Evolutionary conservation across 2,797 vertebrate genomes (phyloP).

Genomic region (Pristis pectinata): DNA sequence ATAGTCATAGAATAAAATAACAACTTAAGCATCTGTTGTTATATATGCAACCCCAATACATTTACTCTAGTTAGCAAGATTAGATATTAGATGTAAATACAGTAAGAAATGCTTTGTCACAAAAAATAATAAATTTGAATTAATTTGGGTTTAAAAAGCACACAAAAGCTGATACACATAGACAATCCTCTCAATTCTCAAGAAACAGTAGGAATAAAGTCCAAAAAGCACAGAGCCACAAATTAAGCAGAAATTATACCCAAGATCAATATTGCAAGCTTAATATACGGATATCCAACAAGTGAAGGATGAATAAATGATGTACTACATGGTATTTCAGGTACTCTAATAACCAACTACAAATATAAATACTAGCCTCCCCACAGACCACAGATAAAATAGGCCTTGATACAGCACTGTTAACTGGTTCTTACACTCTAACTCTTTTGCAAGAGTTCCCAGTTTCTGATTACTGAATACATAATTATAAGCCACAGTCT

Average conservation of each 20-base stretch:
- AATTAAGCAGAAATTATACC: not conserved
- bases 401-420: not conserved
- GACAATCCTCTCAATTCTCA: not conserved
- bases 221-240: not conserved
- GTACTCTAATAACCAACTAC: not conserved
- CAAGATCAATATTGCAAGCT: not conserved
- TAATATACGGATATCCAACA: no score
- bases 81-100: not conserved
- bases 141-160: not conserved
- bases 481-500: not conserved
- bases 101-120: not conserved
- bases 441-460: no score
- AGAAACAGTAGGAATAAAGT: not conserved
- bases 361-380: not conserved
- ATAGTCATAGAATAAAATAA: not conserved
- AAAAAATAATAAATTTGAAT: conserved; percentile 12
- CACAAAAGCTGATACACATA: not conserved
- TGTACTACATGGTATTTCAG: not conserved
- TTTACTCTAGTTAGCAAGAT: not conserved
- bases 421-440: no score
- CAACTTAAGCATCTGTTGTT: not conserved
- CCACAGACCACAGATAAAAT: not conserved
- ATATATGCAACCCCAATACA: not conserved
- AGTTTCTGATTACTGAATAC: no score
- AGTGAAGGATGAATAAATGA: not conserved